phyloP scores from a whole-genome alignment of 2,113 vertebrate species.

The Steatornis caripensis region DNA sequence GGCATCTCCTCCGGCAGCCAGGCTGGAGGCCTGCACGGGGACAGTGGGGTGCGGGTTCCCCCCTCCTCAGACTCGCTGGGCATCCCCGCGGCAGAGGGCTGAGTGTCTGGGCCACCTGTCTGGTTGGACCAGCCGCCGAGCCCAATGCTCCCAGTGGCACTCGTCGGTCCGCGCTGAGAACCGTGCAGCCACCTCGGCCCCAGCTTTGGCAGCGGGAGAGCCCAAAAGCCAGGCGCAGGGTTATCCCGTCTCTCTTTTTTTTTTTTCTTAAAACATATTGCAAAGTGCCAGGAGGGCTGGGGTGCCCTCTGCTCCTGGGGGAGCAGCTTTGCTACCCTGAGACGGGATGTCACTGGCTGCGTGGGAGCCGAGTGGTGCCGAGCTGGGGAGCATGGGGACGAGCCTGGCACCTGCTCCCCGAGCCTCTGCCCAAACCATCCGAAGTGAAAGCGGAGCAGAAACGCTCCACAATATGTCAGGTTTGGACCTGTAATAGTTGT shows the following conservation, averaged over 20 bases:
- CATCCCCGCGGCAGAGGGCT: background rate
- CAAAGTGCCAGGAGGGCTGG: background rate
- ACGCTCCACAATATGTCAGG: background rate
- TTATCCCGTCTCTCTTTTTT: background rate
- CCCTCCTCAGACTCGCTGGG: rapidly evolving
- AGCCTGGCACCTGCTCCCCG: background rate
- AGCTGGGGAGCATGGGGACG: background rate
- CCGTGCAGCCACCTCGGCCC: rapidly evolving
- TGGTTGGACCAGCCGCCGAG: rapidly evolving
- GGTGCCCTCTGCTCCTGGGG: background rate
- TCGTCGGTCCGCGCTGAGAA: rapidly evolving
- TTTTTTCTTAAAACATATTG: background rate
- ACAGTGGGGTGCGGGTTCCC: rapidly evolving
- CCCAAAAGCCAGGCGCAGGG: background rate
- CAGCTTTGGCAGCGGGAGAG: background rate
- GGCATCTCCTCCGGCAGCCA: background rate
- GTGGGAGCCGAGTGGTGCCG: rapidly evolving
- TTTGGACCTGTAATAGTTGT: background rate
- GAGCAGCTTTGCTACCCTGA: background rate
- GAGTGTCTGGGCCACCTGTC: background rate
- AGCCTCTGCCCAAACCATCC: background rate
- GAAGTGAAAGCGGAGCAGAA: background rate
- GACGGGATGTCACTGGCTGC: background rate
- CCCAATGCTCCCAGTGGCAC: rapidly evolving
- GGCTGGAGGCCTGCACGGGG: background rate